Percentiles rank a stretch among this genome's conserved stretches.
phyloP scores from a whole-genome alignment of 1,140 invertebrate genomes.

The Tetragnatha versicolor region DNA sequence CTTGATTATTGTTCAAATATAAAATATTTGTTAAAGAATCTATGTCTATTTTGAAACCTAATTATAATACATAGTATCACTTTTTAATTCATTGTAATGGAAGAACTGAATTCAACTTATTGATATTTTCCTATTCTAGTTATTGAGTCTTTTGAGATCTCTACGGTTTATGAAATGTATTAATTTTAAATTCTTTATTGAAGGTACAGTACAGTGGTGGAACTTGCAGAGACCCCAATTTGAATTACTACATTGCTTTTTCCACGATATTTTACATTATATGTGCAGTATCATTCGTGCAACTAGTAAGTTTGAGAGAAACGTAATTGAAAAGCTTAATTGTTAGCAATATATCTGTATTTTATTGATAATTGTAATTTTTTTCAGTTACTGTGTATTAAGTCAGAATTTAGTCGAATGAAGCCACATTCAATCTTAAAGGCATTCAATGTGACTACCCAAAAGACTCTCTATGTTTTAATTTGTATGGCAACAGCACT shows the following conservation, averaged over 20 bases:
- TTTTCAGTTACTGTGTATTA: slow-evolving; percentile 62
- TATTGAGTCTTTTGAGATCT: no score
- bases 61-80: no score
- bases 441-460: slow-evolving; percentile 86
- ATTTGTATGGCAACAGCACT: slow-evolving; percentile 86
- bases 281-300: slow-evolving; percentile 83
- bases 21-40: no score
- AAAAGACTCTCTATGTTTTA: slow-evolving; percentile 89
- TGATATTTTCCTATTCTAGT: no score
- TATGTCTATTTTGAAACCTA: no score
- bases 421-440: slow-evolving; percentile 80
- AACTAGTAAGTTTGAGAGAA: slow-evolving; percentile 85
- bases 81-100: no score
- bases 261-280: slow-evolving; percentile 82
- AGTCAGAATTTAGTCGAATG: slow-evolving; percentile 77
- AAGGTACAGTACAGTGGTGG: slow-evolving; percentile 75
- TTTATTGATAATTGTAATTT: background rate
- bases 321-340: no score
- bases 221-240: slow-evolving; percentile 71
- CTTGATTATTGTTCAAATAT: no score
- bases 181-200: slow-evolving; percentile 51
- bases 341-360: background rate
- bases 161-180: background rate
- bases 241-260: slow-evolving; percentile 76
- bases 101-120: no score